Percentiles rank a stretch among this genome's conserved stretches.
phyloP scores from a whole-genome alignment of 2,888 invertebrate genomes.

The Acronicta alni region DNA sequence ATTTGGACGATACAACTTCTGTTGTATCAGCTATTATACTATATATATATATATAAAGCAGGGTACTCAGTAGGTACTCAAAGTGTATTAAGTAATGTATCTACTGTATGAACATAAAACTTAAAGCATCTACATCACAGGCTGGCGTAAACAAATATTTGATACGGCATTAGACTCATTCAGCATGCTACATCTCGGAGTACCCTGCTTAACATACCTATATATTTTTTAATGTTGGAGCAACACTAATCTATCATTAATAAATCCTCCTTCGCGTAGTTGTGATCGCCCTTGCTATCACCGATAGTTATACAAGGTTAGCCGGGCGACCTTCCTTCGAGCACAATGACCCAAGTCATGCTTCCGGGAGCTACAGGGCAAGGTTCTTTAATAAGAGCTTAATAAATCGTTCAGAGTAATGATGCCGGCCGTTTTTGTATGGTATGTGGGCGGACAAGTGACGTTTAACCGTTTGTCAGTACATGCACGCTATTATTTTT shows the following conservation, averaged over 20 bases:
- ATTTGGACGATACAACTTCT: no score
- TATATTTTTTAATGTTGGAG: conserved; percentile 13
- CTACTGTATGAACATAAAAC: no score
- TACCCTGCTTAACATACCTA: not conserved
- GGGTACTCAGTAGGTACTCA: no score
- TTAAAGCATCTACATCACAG: no score
- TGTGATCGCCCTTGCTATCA: conserved; percentile 66
- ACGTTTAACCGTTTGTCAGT: conserved; percentile 14
- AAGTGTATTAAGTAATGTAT: no score
- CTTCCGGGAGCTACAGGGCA: conserved; percentile 62
- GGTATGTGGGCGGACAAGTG: conserved; percentile 39
- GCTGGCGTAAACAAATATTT: no score
- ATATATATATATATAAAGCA: no score
- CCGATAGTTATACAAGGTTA: conserved; percentile 61
- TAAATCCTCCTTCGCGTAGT: conserved; percentile 38
- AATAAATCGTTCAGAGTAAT: conserved; percentile 33
- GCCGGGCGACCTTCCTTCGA: conserved; percentile 57
- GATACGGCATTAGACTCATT: no score
- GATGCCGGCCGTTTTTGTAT: conserved; percentile 11
- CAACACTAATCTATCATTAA: conserved; percentile 22
- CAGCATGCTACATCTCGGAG: no score
- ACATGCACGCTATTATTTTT: conserved; percentile 14
- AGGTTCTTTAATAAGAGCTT: conserved; percentile 45
- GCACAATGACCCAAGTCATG: conserved; percentile 66
- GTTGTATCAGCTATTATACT: no score